Evolutionary conservation across 2,797 vertebrate species (phyloP).

Genomic region (Enteromius trimaculatus): DNA sequence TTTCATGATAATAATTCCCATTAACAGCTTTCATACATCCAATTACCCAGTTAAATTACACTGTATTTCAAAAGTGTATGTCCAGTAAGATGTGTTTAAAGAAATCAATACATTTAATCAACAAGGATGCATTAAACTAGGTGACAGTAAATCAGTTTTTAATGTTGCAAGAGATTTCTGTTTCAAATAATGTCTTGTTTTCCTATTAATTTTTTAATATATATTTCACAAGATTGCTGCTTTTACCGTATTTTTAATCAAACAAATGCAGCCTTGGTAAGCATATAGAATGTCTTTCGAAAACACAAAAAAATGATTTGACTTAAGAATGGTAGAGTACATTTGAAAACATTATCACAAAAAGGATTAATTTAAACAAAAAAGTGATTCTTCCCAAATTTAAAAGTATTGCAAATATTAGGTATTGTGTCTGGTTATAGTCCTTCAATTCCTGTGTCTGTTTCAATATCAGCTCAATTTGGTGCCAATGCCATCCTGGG

Average conservation of each 20-base stretch:
- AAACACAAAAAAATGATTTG: neutral
- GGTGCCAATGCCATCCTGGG: conserved; percentile 95
- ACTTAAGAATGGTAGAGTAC: neutral
- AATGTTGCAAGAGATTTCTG: neutral
- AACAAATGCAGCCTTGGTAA: neutral
- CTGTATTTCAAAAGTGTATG: neutral
- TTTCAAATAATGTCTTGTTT: neutral
- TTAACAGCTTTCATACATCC: neutral
- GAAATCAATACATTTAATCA: neutral
- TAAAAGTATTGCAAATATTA: neutral
- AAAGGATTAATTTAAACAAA: neutral
- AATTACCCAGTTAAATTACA: neutral
- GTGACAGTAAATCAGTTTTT: neutral
- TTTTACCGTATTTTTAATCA: neutral
- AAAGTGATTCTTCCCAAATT: neutral
- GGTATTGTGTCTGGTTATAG: neutral
- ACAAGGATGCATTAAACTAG: neutral
- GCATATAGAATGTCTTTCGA: no score
- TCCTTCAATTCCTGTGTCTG: neutral
- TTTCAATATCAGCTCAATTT: conserved; percentile 82
- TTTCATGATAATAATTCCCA: neutral
- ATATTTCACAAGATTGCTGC: neutral
- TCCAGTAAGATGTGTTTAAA: neutral
- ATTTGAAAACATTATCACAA: neutral
- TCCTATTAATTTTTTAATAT: neutral